These are phyloP conservation scores for Poicephalus meyeri DNA, from an alignment of 2,113 vertebrate species.

Conservation along the genomic window DNA sequence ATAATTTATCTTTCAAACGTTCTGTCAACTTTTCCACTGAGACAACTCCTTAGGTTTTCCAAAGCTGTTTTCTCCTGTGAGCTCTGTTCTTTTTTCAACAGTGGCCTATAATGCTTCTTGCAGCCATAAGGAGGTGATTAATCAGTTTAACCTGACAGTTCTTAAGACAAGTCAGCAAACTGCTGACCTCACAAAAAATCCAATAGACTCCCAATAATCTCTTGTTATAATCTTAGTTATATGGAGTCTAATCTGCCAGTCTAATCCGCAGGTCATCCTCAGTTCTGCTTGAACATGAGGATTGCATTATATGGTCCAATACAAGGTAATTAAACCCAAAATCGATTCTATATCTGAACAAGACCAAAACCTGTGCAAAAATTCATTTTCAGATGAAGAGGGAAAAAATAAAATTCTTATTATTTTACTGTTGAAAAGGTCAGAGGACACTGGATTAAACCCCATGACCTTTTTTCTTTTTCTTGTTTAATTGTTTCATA, in stretches of 20 bases:
- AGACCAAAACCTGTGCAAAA: not conserved
- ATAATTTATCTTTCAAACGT: not conserved
- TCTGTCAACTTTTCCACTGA: constrained; percentile 40
- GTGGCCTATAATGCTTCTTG: not conserved
- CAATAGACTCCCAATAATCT: not conserved
- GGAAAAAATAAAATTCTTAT: fast-evolving
- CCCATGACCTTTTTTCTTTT: not conserved
- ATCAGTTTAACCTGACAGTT: constrained; percentile 40
- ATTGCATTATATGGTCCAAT: not conserved
- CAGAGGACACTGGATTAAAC: not conserved
- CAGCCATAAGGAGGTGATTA: not conserved
- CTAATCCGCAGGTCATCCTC: not conserved
- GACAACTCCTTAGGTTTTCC: not conserved
- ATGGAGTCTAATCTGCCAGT: not conserved
- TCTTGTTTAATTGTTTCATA: not conserved
- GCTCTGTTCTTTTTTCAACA: not conserved
- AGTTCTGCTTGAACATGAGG: not conserved
- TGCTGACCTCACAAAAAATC: constrained; percentile 7
- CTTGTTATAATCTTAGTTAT: not conserved
- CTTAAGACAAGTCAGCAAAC: constrained; percentile 12
- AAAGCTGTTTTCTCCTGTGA: not conserved
- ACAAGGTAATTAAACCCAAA: not conserved
- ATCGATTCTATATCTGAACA: not conserved
- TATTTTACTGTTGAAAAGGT: not conserved
- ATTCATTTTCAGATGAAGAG: not conserved